These are phyloP conservation scores for Drosophila pseudotalamancana DNA, from an alignment of 2,888 invertebrate genomes.

Conservation along the genomic window DNA sequence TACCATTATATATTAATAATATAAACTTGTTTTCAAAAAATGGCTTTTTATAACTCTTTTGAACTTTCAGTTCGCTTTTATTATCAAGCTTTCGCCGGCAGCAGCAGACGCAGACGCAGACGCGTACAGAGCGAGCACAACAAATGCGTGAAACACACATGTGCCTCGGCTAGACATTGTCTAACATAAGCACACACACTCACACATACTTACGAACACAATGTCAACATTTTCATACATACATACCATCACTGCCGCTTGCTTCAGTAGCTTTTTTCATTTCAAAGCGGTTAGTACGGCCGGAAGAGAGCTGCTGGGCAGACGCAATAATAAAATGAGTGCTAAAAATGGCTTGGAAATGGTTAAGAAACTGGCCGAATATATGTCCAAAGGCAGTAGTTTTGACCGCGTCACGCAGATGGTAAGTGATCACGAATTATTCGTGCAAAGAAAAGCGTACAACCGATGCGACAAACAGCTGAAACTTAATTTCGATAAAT, in stretches of 20 bases:
- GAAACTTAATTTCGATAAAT: constrained; percentile 48
- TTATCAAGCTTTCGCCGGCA: constrained; percentile 18
- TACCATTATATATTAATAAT: too few relatives aligned
- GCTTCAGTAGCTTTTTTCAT: constrained; percentile 54
- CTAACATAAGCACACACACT: not conserved
- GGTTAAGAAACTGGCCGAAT: constrained; percentile 82
- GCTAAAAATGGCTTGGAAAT: constrained; percentile 80
- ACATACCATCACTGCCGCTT: constrained; percentile 22
- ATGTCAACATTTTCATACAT: constrained; percentile 14
- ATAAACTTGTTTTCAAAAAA: too few relatives aligned
- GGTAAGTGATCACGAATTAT: constrained; percentile 74
- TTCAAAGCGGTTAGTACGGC: constrained; percentile 28
- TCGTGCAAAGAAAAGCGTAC: not conserved
- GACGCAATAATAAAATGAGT: constrained; percentile 28
- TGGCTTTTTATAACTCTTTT: not conserved
- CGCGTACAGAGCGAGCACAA: constrained; percentile 55
- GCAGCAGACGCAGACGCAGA: constrained; percentile 30
- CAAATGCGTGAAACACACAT: constrained; percentile 37
- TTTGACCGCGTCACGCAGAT: constrained; percentile 84
- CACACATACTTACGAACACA: not conserved
- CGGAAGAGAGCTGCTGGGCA: not conserved
- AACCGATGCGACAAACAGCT: constrained; percentile 43
- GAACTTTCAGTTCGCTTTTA: not conserved
- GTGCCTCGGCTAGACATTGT: constrained; percentile 2
- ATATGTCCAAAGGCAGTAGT: constrained; percentile 75